Evolutionary conservation across 1,140 invertebrate species (phyloP).

Genomic region (Pseudomyrmex gracilis): DNA sequence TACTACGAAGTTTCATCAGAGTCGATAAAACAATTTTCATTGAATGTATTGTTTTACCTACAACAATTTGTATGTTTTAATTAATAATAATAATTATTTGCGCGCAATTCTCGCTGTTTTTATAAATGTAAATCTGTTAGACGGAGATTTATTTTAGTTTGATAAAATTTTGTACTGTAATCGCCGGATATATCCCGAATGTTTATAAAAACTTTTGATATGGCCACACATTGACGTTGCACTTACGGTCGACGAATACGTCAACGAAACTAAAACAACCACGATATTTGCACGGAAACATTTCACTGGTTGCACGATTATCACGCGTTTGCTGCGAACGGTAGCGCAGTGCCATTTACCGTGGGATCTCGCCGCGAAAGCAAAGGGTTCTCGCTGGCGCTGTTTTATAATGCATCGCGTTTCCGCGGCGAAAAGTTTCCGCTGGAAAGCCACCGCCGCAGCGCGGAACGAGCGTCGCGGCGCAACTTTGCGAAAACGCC

Average conservation of each 20-base stretch:
- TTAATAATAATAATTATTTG: too few species aligned
- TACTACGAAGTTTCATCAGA: neutral
- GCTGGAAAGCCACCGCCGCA: slow-evolving; percentile 44
- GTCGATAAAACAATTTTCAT: too few species aligned
- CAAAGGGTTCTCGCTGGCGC: slow-evolving; percentile 51
- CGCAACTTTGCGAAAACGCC: slow-evolving; percentile 57
- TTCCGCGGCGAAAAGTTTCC: slow-evolving; percentile 58
- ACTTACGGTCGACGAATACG: neutral
- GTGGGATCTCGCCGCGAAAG: slow-evolving; percentile 42
- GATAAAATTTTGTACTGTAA: neutral
- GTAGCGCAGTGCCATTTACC: slow-evolving; percentile 29
- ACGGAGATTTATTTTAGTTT: too few species aligned
- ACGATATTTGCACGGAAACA: neutral
- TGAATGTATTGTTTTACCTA: too few species aligned
- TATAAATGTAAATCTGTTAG: too few species aligned
- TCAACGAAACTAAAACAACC: neutral
- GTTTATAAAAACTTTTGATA: neutral
- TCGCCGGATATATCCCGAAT: neutral
- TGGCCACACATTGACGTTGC: neutral
- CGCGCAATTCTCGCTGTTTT: too few species aligned
- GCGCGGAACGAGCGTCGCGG: slow-evolving; percentile 33
- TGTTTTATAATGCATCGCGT: slow-evolving; percentile 62
- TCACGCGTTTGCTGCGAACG: slow-evolving; percentile 20
- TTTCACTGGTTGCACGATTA: slow-evolving; percentile 35
- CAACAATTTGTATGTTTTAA: too few species aligned